phyloP scores from a whole-genome alignment of 2,888 invertebrate genomes.

The Tetanocera ferruginea region DNA sequence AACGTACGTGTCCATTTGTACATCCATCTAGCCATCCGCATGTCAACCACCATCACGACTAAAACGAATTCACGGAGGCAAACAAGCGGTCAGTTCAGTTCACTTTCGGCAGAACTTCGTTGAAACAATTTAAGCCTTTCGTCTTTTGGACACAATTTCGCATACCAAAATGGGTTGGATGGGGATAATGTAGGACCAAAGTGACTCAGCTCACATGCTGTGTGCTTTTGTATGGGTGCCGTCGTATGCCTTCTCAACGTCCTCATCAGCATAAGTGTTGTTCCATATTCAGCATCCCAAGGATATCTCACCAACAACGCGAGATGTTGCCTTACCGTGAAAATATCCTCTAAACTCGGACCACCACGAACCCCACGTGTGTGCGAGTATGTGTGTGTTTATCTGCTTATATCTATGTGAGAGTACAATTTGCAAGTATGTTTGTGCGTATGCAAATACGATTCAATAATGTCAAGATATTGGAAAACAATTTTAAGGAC shows the following conservation, averaged over 20 bases:
- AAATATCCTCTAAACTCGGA: background rate
- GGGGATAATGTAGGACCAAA: too few relatives aligned
- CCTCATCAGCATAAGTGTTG: conserved; percentile 27
- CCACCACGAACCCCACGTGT: background rate
- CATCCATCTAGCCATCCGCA: background rate
- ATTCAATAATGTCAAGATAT: conserved; percentile 47
- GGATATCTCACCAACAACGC: background rate
- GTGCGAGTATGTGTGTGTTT: conserved; percentile 9
- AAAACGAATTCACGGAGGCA: conserved; percentile 4
- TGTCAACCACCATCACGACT: background rate
- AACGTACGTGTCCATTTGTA: background rate
- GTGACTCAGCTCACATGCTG: too few relatives aligned
- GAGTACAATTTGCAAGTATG: conserved; percentile 3
- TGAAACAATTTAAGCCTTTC: conserved; percentile 16
- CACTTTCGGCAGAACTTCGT: background rate
- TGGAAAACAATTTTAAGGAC: conserved; percentile 46
- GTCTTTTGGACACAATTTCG: background rate
- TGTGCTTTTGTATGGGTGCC: background rate
- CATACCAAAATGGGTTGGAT: too few relatives aligned
- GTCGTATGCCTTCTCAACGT: background rate
- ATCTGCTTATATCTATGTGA: conserved; percentile 10
- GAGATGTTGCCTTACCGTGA: background rate
- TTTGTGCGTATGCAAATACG: conserved; percentile 39
- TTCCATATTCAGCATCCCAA: conserved; percentile 4
- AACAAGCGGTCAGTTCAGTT: conserved; percentile 15